These are phyloP conservation scores for Pampus argenteus DNA, from an alignment of 2,797 vertebrate genomes.

Conservation along the genomic window DNA sequence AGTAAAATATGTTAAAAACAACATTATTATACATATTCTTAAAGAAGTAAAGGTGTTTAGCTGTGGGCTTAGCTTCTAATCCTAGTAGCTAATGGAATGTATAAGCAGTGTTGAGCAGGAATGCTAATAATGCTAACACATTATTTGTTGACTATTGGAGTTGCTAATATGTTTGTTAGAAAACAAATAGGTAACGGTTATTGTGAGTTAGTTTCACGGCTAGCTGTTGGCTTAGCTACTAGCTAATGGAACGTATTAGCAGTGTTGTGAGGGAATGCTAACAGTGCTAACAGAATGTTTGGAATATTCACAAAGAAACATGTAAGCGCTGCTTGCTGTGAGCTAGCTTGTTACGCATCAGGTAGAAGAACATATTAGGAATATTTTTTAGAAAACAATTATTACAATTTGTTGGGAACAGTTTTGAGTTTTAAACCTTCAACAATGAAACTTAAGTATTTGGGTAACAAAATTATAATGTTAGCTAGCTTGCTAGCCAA, in stretches of 20 bases:
- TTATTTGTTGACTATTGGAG: neutral
- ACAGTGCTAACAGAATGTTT: neutral
- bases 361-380: neutral
- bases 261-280: neutral
- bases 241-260: neutral
- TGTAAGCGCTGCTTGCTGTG: neutral
- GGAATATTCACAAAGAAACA: too few relatives aligned
- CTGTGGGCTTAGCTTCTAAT: neutral
- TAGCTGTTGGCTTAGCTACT: neutral
- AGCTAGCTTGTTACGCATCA: neutral
- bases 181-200: neutral
- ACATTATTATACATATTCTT: too few relatives aligned
- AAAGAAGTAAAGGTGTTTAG: neutral
- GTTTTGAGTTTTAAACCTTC: neutral
- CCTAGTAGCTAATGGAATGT: neutral
- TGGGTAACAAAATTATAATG: neutral
- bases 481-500: neutral
- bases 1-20: neutral
- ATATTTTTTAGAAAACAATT: too few relatives aligned
- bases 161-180: neutral
- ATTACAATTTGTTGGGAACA: neutral
- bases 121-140: conserved; percentile 9
- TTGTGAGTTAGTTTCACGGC: neutral
- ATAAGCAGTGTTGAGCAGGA: neutral
- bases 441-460: neutral